Base-by-base conservation (phyloP, 2,797 vertebrate genomes). In the Neoniphon sammara region DNA sequence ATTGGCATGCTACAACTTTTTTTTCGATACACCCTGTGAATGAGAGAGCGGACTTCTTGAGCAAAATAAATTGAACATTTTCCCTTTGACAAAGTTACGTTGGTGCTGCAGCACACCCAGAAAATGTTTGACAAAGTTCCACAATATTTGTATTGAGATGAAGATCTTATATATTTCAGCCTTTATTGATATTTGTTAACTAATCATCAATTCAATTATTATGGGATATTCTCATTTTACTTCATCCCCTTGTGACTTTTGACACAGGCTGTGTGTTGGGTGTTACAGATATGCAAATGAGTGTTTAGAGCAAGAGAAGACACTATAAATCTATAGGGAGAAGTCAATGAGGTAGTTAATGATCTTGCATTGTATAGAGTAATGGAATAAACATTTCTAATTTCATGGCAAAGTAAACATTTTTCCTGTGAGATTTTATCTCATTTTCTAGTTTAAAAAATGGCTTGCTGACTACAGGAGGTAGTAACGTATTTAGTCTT, bases 281-380 rank as follows among this genome's bases (percentile, higher is more conserved):
- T 77, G 70, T 83, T 78, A 80, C 9, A 47, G 64, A 83, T 78
- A 72, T 76, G 73, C 77, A 83, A 84, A 81, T 81, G 80, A 71
- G 67, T 73, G 75, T 82, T 81, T 67, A 77, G 65, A 86, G 77
- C 71, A 70, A 77, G 85, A 82, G 25, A 49, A 75, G 64, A 75
- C 52, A 55, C 80, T 79, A n/a, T 81, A 77, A 88, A 80, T 85
- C 76, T 85, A 81, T 81, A 82, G 78, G 79, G 85, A 84, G 79
- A 80, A 86, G 72, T 81, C 87, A 86, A 79, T 89, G 87, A 92
- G 82, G 81, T 90, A 84, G 81, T 85, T 90, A 91, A 93, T 88
- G 85, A 90, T 89, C 74, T 78, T 60, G 75, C 77, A 73, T 82
- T 87, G 84, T 85, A 73, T 47, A 82, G 79, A 80, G 68, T 85